Evolutionary conservation across 2,113 vertebrate genomes (phyloP).

Genomic region (Isichthys henryi): DNA sequence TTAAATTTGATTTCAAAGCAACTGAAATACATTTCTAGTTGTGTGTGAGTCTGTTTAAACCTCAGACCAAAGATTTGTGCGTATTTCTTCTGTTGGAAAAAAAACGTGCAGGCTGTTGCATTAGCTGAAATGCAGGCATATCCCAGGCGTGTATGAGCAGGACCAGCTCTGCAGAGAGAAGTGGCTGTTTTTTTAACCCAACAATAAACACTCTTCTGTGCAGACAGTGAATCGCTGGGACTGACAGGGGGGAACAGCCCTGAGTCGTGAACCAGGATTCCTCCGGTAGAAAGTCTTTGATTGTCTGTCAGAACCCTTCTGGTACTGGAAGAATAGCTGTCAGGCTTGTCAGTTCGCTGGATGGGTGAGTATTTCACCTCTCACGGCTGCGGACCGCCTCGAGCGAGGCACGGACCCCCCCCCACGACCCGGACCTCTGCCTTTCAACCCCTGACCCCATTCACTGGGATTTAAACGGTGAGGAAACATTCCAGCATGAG

Average conservation of each 20-base stretch:
- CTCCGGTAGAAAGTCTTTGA: slow-evolving; percentile 55
- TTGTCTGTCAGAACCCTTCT: slow-evolving; percentile 38
- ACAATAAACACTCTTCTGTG: neutral
- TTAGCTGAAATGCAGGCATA: neutral
- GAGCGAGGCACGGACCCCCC: slow-evolving; percentile 42
- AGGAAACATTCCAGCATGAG: slow-evolving; percentile 8
- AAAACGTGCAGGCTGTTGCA: neutral
- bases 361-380: slow-evolving; percentile 55
- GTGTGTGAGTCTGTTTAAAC: neutral
- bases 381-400: slow-evolving; percentile 53
- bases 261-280: slow-evolving; percentile 53
- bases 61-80: neutral
- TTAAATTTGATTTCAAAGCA: neutral
- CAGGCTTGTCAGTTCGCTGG: slow-evolving; percentile 54
- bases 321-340: slow-evolving; percentile 56
- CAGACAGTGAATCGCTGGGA: neutral
- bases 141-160: neutral
- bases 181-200: neutral
- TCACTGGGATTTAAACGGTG: slow-evolving; percentile 44
- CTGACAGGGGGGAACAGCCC: slow-evolving; percentile 42
- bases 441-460: slow-evolving; percentile 51
- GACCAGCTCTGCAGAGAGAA: neutral
- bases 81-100: neutral
- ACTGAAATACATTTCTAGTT: neutral
- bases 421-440: slow-evolving; percentile 51